Conservation (phyloP, 2,113 vertebrate genomes). For the Gasterosteus aculeatus region DNA sequence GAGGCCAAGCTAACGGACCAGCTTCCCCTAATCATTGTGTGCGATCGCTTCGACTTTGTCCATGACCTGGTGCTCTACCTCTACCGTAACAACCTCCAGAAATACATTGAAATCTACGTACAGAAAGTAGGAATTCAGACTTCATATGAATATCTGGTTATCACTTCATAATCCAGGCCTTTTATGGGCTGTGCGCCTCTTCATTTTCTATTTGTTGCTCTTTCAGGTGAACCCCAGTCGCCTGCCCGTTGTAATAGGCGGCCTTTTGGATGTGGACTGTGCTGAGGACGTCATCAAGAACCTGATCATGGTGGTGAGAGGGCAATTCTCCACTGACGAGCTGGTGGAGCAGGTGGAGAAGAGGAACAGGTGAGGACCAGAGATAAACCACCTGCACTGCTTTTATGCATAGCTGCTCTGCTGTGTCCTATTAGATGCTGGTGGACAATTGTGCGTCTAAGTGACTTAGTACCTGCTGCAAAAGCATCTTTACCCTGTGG, state of each 20-base stretch:
- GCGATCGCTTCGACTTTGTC: constrained; percentile 93
- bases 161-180: neutral
- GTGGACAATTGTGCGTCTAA: neutral
- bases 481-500: neutral
- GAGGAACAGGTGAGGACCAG: constrained; percentile 86
- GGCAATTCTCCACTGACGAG: constrained; percentile 94
- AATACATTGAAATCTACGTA: constrained; percentile 95
- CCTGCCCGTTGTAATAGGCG: constrained; percentile 91
- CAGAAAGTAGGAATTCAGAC: constrained; percentile 85
- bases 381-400: neutral
- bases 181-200: neutral
- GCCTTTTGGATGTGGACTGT: constrained; percentile 92
- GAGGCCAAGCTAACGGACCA: constrained; percentile 94
- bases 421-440: neutral
- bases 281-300: constrained; percentile 94
- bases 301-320: constrained; percentile 91
- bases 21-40: constrained; percentile 93
- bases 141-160: neutral
- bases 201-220: constrained; percentile 1
- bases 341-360: constrained; percentile 94
- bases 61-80: constrained; percentile 93
- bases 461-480: neutral
- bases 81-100: constrained; percentile 93
- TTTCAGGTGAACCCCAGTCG: constrained; percentile 92
- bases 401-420: neutral